These are phyloP conservation scores for Exocentrus adspersus DNA, from an alignment of 2,888 invertebrate genomes.

Conservation along the genomic window DNA sequence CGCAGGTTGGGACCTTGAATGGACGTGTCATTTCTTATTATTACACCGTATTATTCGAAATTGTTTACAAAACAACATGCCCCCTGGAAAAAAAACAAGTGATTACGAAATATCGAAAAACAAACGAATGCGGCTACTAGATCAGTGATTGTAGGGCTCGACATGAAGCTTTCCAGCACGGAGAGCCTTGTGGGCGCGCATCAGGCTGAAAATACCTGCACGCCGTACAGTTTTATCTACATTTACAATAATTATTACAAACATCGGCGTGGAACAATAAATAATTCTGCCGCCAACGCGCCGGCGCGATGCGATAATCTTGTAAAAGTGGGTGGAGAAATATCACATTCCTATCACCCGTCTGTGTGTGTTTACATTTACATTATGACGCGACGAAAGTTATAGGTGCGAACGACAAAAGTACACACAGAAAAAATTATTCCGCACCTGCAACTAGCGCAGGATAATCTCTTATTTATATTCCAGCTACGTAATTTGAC, in stretches of 20 bases:
- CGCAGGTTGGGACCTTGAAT: background rate
- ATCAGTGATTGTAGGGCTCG: no score
- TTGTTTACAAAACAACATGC: no score
- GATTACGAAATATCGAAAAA: no score
- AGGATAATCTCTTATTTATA: background rate
- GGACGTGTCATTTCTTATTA: background rate
- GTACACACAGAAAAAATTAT: background rate
- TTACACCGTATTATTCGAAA: background rate
- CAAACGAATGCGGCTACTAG: no score
- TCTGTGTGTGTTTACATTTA: conserved; percentile 40
- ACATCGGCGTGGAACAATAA: background rate
- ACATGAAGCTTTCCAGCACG: no score
- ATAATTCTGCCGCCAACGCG: background rate
- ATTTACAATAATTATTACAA: background rate
- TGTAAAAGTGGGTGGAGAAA: conserved; percentile 32
- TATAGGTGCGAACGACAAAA: conserved; percentile 1
- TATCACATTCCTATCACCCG: conserved; percentile 40
- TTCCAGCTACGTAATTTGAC: background rate
- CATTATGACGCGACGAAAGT: conserved; percentile 26
- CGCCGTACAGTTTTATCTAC: background rate
- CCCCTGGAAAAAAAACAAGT: no score
- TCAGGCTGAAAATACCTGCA: background rate
- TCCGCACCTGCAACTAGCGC: background rate
- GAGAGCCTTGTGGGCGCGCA: no score
- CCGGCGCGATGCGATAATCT: conserved; percentile 9